Evolutionary conservation across 2,797 vertebrate species (phyloP).

Genomic region (Acipenser transmontanus): DNA sequence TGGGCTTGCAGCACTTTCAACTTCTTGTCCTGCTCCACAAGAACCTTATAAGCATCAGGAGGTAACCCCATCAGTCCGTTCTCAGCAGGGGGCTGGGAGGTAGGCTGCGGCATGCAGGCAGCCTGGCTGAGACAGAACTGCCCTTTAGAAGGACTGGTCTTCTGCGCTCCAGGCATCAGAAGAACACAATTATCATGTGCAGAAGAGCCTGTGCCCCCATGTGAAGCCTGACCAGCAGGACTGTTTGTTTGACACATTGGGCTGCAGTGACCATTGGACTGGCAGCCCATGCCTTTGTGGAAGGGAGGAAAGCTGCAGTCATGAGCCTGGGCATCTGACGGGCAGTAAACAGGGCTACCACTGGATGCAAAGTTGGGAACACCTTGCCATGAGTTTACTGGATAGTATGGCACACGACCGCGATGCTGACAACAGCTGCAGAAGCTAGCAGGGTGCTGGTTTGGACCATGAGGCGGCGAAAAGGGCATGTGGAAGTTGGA

Average conservation of each 20-base stretch:
- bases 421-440: conserved; percentile 58
- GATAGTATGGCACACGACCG: conserved; percentile 42
- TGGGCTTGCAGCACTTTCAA: conserved; percentile 87
- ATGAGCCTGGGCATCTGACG: conserved; percentile 33
- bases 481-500: conserved; percentile 59
- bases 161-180: conserved; percentile 31
- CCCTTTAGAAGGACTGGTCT: conserved; percentile 28
- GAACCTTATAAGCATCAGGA: conserved; percentile 71
- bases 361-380: conserved; percentile 26
- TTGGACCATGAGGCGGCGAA: conserved; percentile 24
- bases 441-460: conserved; percentile 33
- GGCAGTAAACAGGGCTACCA: conserved; percentile 15
- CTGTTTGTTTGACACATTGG: conserved; percentile 45
- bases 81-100: conserved; percentile 32
- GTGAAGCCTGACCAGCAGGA: conserved; percentile 36
- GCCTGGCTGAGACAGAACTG: conserved; percentile 40
- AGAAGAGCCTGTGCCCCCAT: conserved; percentile 34
- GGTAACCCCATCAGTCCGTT: conserved; percentile 59
- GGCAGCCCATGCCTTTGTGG: conserved; percentile 43
- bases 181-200: conserved; percentile 15
- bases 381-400: conserved; percentile 49
- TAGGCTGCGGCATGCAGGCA: conserved; percentile 27
- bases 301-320: conserved; percentile 39
- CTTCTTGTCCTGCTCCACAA: conserved; percentile 83
- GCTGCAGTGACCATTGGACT: conserved; percentile 41